Percentiles rank a stretch among this genome's conserved stretches.
Evolutionary conservation across 2,113 vertebrate genomes (phyloP).

Genomic region (Toxostoma redivivum): DNA sequence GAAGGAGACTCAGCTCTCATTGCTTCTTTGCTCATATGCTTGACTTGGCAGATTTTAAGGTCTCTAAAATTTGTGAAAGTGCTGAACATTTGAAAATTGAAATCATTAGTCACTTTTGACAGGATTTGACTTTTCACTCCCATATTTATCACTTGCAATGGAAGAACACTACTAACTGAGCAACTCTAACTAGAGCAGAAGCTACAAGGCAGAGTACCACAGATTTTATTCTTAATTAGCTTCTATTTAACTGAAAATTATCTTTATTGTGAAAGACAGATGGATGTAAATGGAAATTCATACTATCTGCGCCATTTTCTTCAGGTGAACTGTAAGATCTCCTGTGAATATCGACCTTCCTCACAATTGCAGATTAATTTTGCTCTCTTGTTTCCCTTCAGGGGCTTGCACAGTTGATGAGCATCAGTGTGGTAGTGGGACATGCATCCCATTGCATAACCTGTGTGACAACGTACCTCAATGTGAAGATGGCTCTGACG

Average conservation of each 20-base stretch:
- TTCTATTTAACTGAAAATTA: not conserved
- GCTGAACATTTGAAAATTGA: not conserved
- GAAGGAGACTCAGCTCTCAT: not conserved
- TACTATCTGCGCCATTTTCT: not conserved
- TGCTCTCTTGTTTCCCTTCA: conserved; percentile 17
- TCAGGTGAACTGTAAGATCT: not conserved
- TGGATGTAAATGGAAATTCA: not conserved
- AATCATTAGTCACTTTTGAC: not conserved
- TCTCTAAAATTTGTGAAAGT: not conserved
- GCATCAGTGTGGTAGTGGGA: conserved; percentile 80
- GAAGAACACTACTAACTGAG: not conserved
- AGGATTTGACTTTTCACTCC: not conserved
- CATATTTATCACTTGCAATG: not conserved
- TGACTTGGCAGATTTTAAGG: not conserved
- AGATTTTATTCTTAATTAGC: not conserved
- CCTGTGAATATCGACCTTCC: not conserved
- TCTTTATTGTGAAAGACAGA: not conserved
- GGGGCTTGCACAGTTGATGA: conserved; percentile 74
- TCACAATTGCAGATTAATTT: not conserved
- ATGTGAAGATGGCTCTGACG: conserved; percentile 87
- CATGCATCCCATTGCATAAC: conserved; percentile 72
- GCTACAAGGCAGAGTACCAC: not conserved
- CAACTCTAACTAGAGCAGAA: not conserved
- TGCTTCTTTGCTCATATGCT: not conserved
- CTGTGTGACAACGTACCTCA: conserved; percentile 77